Evolutionary conservation across 2,113 vertebrate species (phyloP).

Genomic region (Caretta caretta): DNA sequence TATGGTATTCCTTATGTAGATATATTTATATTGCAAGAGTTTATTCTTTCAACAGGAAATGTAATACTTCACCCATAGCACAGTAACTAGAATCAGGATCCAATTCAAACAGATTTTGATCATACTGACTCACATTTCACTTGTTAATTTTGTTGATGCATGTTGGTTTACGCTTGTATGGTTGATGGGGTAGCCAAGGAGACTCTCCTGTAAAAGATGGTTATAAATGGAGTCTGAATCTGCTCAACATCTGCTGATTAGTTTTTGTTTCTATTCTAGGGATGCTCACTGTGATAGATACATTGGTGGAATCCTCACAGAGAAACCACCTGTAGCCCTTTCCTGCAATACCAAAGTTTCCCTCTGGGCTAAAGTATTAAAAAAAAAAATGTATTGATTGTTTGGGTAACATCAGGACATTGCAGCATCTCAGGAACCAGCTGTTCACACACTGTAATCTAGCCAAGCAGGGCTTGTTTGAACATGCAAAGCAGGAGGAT

Average conservation of each 20-base stretch:
- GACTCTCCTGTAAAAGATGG: neutral
- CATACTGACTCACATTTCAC: neutral
- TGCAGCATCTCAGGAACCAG: conserved; percentile 29
- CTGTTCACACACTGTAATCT: conserved; percentile 39
- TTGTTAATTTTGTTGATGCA: neutral
- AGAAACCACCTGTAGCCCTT: neutral
- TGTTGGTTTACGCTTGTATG: neutral
- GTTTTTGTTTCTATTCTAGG: neutral
- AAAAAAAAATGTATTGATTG: conserved; percentile 14
- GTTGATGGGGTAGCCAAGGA: neutral
- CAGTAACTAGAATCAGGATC: neutral
- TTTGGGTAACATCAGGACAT: conserved; percentile 19
- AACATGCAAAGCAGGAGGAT: neutral
- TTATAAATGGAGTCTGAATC: neutral
- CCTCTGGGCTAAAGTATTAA: neutral
- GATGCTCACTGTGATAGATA: neutral
- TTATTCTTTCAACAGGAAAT: neutral
- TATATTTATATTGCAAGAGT: neutral
- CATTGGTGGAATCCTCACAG: rapidly evolving
- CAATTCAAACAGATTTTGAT: neutral
- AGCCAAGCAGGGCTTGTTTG: conserved; percentile 26
- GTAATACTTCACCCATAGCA: neutral
- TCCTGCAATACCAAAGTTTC: conserved; percentile 24
- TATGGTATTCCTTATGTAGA: neutral
- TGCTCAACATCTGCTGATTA: neutral